Percentiles rank a stretch among this genome's conserved stretches.
phyloP scores from a whole-genome alignment of 2,888 invertebrate genomes.

The Mactromeris polynyma region DNA sequence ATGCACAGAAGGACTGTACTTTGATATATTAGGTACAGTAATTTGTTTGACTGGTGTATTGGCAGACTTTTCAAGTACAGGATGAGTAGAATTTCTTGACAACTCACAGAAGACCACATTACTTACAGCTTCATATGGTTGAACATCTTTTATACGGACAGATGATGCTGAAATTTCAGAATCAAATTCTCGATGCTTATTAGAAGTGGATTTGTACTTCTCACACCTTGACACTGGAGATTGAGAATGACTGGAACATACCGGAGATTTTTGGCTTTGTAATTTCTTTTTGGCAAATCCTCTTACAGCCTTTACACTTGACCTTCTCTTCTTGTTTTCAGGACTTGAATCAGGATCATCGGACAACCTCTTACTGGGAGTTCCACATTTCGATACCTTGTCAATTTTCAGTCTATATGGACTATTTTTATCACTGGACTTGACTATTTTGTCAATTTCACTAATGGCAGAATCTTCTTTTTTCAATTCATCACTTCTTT shows the following conservation, averaged over 20 bases:
- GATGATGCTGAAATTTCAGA: background rate
- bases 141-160: background rate
- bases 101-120: too few species aligned
- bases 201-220: background rate
- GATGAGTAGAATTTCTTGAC: background rate
- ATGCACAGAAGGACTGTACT: slow-evolving; percentile 27
- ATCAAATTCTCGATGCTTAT: background rate
- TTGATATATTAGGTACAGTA: slow-evolving; percentile 6
- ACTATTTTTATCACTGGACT: background rate
- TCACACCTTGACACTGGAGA: background rate
- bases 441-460: background rate
- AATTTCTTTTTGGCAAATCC: slow-evolving; percentile 50
- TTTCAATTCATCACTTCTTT: background rate
- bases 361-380: background rate
- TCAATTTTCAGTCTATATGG: background rate
- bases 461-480: background rate
- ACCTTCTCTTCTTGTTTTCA: slow-evolving; percentile 24
- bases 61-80: background rate
- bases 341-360: slow-evolving; percentile 31
- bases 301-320: slow-evolving; percentile 47
- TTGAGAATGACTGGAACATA: background rate
- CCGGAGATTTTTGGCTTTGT: background rate
- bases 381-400: background rate
- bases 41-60: background rate
- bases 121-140: too few species aligned